Percentiles rank a stretch among this genome's conserved stretches.
These are phyloP conservation scores for Mormyrus lacerda DNA, from an alignment of 2,113 vertebrate genomes.

Conservation along the genomic window DNA sequence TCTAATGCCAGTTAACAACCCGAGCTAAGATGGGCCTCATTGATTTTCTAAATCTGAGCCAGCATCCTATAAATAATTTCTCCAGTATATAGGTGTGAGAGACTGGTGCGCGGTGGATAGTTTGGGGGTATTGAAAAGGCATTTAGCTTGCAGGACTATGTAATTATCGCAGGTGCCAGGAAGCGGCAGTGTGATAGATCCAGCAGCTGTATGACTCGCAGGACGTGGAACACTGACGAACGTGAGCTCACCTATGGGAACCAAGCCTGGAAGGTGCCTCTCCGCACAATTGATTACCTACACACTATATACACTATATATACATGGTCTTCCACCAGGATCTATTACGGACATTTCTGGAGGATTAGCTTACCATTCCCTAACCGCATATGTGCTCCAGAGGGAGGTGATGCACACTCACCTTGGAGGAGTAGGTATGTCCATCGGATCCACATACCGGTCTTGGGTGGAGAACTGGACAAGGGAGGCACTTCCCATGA, in stretches of 20 bases:
- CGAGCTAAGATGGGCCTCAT: neutral
- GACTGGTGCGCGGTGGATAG: neutral
- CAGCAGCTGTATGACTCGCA: neutral
- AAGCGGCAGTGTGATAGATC: neutral
- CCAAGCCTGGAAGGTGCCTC: conserved; percentile 35
- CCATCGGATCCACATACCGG: conserved; percentile 76
- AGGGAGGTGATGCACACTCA: conserved; percentile 32
- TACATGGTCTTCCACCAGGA: neutral
- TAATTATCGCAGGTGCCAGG: conserved; percentile 16
- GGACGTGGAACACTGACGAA: neutral
- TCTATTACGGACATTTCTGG: neutral
- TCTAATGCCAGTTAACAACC: conserved; percentile 12
- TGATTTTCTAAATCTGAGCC: conserved; percentile 1
- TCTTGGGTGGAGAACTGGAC: conserved; percentile 47
- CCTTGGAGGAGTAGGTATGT: conserved; percentile 75
- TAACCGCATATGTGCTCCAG: neutral
- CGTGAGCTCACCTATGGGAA: conserved; percentile 22
- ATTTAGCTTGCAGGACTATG: conserved; percentile 8
- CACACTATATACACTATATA: neutral
- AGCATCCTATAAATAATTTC: conserved; percentile 19
- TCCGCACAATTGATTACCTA: neutral
- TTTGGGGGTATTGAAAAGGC: neutral
- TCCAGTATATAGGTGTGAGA: conserved; percentile 6
- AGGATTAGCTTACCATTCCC: neutral
- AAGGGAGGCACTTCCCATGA: conserved; percentile 74